Evolutionary conservation across 2,888 invertebrate genomes (phyloP).

Genomic region (Brachypalpus laphriformis): DNA sequence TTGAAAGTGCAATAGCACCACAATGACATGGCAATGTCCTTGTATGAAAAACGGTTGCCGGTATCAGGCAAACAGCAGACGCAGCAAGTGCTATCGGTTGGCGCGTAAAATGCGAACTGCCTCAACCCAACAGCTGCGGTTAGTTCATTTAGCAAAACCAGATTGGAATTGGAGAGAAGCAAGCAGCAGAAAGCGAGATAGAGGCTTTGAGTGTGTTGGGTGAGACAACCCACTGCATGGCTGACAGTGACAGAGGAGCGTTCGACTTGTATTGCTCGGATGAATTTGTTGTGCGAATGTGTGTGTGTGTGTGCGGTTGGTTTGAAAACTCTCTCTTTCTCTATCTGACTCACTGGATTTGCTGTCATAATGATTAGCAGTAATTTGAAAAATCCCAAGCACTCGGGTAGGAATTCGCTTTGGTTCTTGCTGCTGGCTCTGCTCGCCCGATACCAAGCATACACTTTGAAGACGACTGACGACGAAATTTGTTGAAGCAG

Average conservation of each 20-base stretch:
- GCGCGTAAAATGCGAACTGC: not conserved
- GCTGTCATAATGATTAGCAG: constrained; percentile 20
- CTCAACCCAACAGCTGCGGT: not conserved
- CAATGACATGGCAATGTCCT: constrained; percentile 82
- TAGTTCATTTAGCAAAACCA: not conserved
- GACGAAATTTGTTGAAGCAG: constrained; percentile 61
- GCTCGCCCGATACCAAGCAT: constrained; percentile 76
- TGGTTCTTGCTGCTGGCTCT: constrained; percentile 36
- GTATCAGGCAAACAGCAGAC: constrained; percentile 78
- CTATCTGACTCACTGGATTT: constrained; percentile 13
- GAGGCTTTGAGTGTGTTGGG: not conserved
- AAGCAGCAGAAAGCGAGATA: not conserved
- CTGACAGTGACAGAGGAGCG: not conserved
- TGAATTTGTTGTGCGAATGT: not conserved
- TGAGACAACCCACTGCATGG: constrained; percentile 34
- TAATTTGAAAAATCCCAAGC: constrained; percentile 60
- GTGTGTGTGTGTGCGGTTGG: not conserved
- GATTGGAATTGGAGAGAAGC: not conserved
- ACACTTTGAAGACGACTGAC: constrained; percentile 78
- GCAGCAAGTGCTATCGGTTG: constrained; percentile 37
- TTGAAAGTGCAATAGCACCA: constrained; percentile 36
- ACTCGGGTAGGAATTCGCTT: constrained; percentile 43
- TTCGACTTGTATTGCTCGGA: not conserved
- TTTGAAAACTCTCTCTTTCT: not conserved
- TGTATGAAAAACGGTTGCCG: constrained; percentile 82